A percentile compares a stretch with the other conserved stretches of the same genome.
Conservation (phyloP, 2,888 invertebrate genomes). For the Hyles lineata region DNA sequence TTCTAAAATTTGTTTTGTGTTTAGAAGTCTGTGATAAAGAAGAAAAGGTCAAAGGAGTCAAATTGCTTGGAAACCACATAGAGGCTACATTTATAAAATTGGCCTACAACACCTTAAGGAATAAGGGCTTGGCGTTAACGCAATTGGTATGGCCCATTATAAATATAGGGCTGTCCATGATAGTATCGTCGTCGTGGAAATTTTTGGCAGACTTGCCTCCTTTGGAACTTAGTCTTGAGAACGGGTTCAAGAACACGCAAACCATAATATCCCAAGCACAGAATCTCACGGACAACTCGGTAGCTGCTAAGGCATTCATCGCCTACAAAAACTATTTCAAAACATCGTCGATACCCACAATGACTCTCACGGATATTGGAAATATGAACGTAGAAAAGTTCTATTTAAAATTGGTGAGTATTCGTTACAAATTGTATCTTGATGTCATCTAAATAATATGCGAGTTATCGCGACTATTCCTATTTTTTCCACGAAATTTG, state of each 20-base stretch:
- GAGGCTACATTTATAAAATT: constrained; percentile 78
- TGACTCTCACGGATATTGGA: constrained; percentile 67
- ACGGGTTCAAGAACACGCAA: constrained; percentile 68
- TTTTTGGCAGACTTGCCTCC: constrained; percentile 85
- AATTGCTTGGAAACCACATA: constrained; percentile 70
- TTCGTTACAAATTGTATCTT: not conserved
- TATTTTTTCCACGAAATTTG: not conserved
- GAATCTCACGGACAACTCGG: constrained; percentile 56
- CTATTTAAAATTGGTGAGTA: constrained; percentile 77
- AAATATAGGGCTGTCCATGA: constrained; percentile 73
- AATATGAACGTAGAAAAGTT: constrained; percentile 65
- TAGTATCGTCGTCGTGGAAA: constrained; percentile 75
- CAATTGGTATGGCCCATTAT: constrained; percentile 75
- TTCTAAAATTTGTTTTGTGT: constrained; percentile 42
- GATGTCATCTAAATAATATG: not conserved
- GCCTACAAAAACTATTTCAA: constrained; percentile 72
- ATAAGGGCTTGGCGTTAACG: constrained; percentile 70
- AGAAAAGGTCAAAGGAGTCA: constrained; percentile 68
- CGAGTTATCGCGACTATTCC: not conserved
- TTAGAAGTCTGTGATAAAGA: constrained; percentile 63
- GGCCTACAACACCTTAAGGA: constrained; percentile 69
- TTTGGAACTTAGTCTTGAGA: constrained; percentile 81
- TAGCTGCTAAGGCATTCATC: constrained; percentile 60
- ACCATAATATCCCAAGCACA: constrained; percentile 63
- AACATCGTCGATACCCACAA: constrained; percentile 54